Evolutionary conservation across 2,888 invertebrate species (phyloP), one percentile per base, ranked within the genome.

Genomic region (Ceriagrion tenellum): DNA sequence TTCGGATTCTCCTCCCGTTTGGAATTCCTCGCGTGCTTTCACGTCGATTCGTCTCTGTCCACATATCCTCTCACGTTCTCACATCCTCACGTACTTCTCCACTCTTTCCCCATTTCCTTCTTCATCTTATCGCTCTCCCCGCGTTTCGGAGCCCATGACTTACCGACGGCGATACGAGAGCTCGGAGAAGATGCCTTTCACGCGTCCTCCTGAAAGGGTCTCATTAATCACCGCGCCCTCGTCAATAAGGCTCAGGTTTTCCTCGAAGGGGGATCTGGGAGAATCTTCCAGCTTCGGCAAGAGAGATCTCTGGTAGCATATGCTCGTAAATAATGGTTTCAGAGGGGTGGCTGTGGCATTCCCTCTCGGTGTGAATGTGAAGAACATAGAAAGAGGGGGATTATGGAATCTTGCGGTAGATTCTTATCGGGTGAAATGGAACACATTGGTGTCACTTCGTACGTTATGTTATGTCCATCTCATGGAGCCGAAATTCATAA

Each of bases 191-290:
- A 30, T 35, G 81, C 81, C 13, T 35, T 81, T 30, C 81, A 81
- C 35, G 16, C 35, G 13, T 81, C 81, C 81, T 35, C n/a, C 16
- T 81, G 35, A 59, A 35, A 81, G 81, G 35, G 35, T 23, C 69
- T 69, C 69, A 69, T 69, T n/a, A 69, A 69, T 69, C 69, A 69
- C 69, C 69, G 69, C 23, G 26, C n/a, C 69, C 69, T 69, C 69
- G 69, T 69, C 69, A 26, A 69, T 69, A 69, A 69, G n/a, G 69
- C 69, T 69, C 69, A 69, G 26, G 23, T 69, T 69, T 47, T 69
- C 47, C n/a, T n/a, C n/a, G n/a, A 10, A 26, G 26, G 69, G 26
- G 10, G 26, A 26, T 69, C 69, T 69, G 26, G 26, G 69, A n/a
- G 69, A 12, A 69, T 69, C 69, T 69, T 20, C 59, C 18, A 26